phyloP scores from a whole-genome alignment of 2,113 vertebrate genomes.

The Jaculus jaculus region DNA sequence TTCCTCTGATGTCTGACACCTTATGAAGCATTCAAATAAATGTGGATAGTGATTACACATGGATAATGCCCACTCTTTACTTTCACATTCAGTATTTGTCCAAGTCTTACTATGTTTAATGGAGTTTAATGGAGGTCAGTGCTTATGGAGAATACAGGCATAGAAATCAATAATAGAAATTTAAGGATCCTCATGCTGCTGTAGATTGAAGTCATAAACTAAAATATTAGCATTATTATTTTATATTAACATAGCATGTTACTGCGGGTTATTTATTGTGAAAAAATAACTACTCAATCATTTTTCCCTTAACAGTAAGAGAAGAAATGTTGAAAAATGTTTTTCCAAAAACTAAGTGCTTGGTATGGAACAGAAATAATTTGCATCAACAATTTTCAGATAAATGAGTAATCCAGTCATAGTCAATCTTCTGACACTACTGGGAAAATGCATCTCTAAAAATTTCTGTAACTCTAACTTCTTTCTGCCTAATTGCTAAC shows the following conservation, averaged over 20 bases:
- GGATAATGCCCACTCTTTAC: background rate
- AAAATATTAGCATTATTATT: background rate
- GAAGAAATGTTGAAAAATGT: background rate
- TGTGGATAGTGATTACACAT: background rate
- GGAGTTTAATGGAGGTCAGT: background rate
- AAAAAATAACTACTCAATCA: background rate
- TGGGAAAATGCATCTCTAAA: background rate
- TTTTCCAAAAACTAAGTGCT: background rate
- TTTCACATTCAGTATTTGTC: background rate
- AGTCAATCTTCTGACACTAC: background rate
- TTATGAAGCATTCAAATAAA: background rate
- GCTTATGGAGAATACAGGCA: background rate
- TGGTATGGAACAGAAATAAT: background rate
- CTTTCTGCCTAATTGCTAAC: background rate
- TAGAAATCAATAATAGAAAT: background rate
- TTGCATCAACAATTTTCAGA: slow-evolving; percentile 24
- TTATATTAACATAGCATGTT: background rate
- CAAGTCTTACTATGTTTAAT: background rate
- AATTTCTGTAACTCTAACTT: background rate
- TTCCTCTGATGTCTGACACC: slow-evolving; percentile 9
- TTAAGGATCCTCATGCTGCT: background rate
- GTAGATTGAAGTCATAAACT: background rate
- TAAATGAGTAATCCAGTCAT: background rate
- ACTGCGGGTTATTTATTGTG: background rate
- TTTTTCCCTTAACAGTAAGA: background rate